Base-by-base conservation (phyloP, 2,113 vertebrate genomes). In the Lagopus muta region DNA sequence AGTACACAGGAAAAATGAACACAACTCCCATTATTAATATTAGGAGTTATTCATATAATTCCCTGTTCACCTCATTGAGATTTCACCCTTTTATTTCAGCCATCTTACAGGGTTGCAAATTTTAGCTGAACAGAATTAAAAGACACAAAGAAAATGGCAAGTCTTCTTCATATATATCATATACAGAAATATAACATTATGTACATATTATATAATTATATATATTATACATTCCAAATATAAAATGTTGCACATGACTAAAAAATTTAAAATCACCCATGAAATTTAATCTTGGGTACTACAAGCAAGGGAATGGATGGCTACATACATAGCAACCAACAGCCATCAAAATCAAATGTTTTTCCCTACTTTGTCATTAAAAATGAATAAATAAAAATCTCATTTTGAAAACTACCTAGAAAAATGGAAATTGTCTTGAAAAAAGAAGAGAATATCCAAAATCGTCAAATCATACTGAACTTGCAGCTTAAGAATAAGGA, bases 21-120 rank as follows among this genome's bases (percentile, higher is more conserved):
- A 47, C 77, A 88, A 21, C n/a, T 96, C 71, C 84, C 8, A 5
- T 91, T 83, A 96, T 88, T 94, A 92, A 73, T 54, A 88, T 86
- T 57, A 76, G 54, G 42, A 82, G 47, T 66, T 94, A 60, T 76
- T 93, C 22, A 45, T 65, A 82, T 69, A 79, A 82, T 34, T 86
- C 80, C 90, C 76, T 40, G 55, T 42, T 87, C 69, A 88, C 69
- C 74, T 94, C 80, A 66, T 74, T 85, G 83, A 93, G 62, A 73
- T 57, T 67, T 83, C 62, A 87, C 17, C 50, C n/a, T 84, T 84
- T 82, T 42, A 82, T 43, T 85, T 75, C 76, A 77, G 32, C 32
- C 34, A 76, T 34, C 82, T 74, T 48, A 80, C 40, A 70, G 72
- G 13, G 38, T 8, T 80, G 73, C 62, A 90, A 80, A 90, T 95